Base-by-base conservation (phyloP, 1,140 invertebrate species). In the Anthonomus grandis region DNA sequence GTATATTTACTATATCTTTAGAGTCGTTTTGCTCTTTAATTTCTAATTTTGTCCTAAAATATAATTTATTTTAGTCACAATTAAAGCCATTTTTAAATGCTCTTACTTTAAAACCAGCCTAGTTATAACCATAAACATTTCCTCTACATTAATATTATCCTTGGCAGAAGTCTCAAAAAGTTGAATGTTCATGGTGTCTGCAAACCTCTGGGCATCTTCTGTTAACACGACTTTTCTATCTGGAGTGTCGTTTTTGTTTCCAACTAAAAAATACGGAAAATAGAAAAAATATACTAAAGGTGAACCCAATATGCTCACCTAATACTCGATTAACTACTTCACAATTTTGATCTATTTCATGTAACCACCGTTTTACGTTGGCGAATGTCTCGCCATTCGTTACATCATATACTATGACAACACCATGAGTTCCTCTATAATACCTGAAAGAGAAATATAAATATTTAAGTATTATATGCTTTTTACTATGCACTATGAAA, bases 261-360 rank as follows among this genome's bases (percentile, higher is more conserved):
- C 97, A 75, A 99, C 97, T 93, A 49, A 83, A 84, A 66, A 27
- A 49, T 36, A 61, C 2, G 21, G 23, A 22, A 19, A 41, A 41
- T 12, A n/a, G 3, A n/a, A n/a, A n/a, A n/a, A n/a, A n/a, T n/a
- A n/a, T n/a, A n/a, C n/a, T n/a, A n/a, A n/a, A n/a, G n/a, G n/a
- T n/a, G n/a, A 10, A 45, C 10, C 19, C 22, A 19, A n/a, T 2
- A 25, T 18, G 73, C 75, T 79, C 75, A 93, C 91, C 93, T 82
- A 99, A 83, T 78, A 98, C 94, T 85, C 93, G 94, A 80, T 97
- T 97, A 50, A 99, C 96, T 70, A 95, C 90, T 82, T 99, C 96
- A 85, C 97, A 99, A 80, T 99, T 98, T 72, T 97, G 92, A 71
- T 98, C 95, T 65, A 99, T 99, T 82, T 99, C 97, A 71, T 97